Base-by-base conservation (phyloP, 2,888 invertebrate species). In the Hemaris fuciformis region DNA sequence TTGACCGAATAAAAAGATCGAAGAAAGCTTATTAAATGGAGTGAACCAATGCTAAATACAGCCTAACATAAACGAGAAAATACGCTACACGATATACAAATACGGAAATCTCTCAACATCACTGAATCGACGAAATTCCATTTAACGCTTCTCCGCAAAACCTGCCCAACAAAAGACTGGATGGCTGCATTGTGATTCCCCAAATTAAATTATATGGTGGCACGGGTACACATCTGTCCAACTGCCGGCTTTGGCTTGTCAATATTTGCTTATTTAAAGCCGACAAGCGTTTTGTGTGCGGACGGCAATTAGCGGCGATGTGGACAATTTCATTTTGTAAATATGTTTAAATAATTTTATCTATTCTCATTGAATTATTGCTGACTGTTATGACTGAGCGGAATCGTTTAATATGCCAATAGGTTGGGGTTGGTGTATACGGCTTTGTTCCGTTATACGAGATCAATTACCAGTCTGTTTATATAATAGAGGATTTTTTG, bases 111-210 rank as follows among this genome's bases (percentile, higher is more conserved):
- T 3, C 8, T 18, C 15, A 41, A 18, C 7, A n/a, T 18, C 6
- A 18, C 41, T 6, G n/a, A 8, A 15, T 48, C 27, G 10, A 38
- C n/a, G 18, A 38, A n/a, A 38, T 38, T 27, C 15, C 27, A 66
- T 81, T 80, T 38, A 38, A 38, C 38, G 38, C 38, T 46, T n/a
- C 41, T 53, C 15, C 10, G 38, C 48, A 31, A 15, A 5, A 84
- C 84, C 81, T 84, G 85, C 85, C 82, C 69, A 79, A 82, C 80
- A 83, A 83, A 84, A 76, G 84, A 83, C 88, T 88, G 89, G 83
- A 87, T 88, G 84, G 74, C n/a, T 22, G 85, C 77, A 86, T 89
- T 88, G 89, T 88, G 81, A 81, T 83, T 84, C 84, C 87, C 89
- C 85, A 75, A 80, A 84, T 86, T 86, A 84, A 88, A 87, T 87